Evolutionary conservation across 2,797 vertebrate species (phyloP).

Genomic region (Hemitrygon akajei): DNA sequence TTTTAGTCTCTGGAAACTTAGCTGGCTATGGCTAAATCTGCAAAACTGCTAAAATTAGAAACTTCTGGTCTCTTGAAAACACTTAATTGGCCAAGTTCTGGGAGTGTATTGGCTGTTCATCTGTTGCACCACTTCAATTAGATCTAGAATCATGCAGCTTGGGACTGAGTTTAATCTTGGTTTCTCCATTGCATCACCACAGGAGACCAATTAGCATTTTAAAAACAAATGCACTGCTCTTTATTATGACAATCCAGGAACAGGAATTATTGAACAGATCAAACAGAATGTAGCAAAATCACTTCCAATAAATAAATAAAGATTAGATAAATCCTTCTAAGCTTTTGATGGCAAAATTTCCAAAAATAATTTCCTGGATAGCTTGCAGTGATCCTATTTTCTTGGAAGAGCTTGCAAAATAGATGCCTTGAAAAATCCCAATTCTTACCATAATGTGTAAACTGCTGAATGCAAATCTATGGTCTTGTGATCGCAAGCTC

Average conservation of each 20-base stretch:
- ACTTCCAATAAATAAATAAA: not conserved
- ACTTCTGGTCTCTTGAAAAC: too few species aligned
- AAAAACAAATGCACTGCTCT: not conserved
- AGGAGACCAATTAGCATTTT: not conserved
- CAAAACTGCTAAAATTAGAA: too few species aligned
- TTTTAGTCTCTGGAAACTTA: too few species aligned
- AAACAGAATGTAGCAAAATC: not conserved
- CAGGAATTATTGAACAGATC: not conserved
- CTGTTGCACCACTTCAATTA: too few species aligned
- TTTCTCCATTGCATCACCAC: not conserved
- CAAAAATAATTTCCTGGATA: not conserved
- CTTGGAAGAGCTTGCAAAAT: not conserved
- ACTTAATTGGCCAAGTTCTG: too few species aligned
- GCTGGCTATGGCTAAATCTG: too few species aligned
- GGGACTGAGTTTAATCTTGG: not conserved
- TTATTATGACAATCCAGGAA: not conserved
- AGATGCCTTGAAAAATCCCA: not conserved
- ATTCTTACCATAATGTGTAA: not conserved
- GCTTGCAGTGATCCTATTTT: not conserved
- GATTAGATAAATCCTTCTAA: not conserved
- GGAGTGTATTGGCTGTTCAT: too few species aligned
- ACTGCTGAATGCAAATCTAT: not conserved
- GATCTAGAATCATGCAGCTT: too few species aligned
- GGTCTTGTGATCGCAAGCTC: not conserved
- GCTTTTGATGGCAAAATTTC: not conserved